Base-by-base conservation (phyloP, 2,797 vertebrate species). In the Mus caroli region DNA sequence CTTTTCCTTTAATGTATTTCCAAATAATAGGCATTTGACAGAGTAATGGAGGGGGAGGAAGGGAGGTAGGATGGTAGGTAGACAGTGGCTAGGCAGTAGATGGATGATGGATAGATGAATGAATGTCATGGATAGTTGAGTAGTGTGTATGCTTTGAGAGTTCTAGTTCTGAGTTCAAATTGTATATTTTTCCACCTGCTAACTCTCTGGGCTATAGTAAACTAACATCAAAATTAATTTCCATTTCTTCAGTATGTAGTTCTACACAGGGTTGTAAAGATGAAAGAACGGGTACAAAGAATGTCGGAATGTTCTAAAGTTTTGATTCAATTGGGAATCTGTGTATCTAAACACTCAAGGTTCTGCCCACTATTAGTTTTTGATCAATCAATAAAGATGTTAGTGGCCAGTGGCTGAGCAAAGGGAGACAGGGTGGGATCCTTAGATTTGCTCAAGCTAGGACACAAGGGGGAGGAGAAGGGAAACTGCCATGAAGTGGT, bases 111-210 rank as follows among this genome's bases (percentile, higher is more conserved):
- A 15, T 69, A 8, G 40, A 43, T 75, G 26, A 3, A 54, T 60
- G 50, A 19, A 64, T 20, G 15, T 13, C 28, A 8, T 40, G 22
- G 12, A 37, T 58, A 60, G 64, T 9, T 43, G 46, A 73, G n/a
- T 15, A 46, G 4, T 79, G 15, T 60, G 0, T 73, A 22, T 83
- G 19, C 77, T 82, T 77, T 43, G 26, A 92, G 28, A 75, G 40
- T 69, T 71, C 40, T 62, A 40, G 52, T 71, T 26, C 60, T 88
- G 19, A 64, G 13, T 93, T 93, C 50, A 58, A 88, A 54, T 88
- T 64, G 71, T 37, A 93, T 22, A 7, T 92, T 40, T 85, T 94
- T 28, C 60, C 93, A 90, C 28, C 76, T 92, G 46, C 75, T 80
- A 37, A 64, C 22, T 78, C 52, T 73, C 60, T 88, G 90, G 67